Conservation (phyloP, 2,888 invertebrate species). For the Pyrrhosoma nymphula region DNA sequence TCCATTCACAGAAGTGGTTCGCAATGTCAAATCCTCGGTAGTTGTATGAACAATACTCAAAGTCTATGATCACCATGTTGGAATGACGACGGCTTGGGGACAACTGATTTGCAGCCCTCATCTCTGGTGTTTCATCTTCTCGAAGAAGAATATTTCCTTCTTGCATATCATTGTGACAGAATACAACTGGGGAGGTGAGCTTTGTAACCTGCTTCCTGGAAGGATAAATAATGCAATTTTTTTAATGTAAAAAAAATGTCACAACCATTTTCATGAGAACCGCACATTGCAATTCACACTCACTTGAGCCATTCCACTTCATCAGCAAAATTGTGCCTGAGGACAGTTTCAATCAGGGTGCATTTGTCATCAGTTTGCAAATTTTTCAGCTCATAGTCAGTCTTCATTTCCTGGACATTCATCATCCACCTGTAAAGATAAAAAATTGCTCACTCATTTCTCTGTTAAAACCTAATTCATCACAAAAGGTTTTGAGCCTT, state of each 20-base stretch:
- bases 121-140: slow-evolving; percentile 75
- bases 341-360: slow-evolving; percentile 68
- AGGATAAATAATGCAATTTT: not conserved
- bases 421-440: slow-evolving; percentile 73
- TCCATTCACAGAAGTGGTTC: slow-evolving; percentile 80
- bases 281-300: slow-evolving; percentile 18
- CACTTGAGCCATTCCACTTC: slow-evolving; percentile 71
- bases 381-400: slow-evolving; percentile 37
- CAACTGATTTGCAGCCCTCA: slow-evolving; percentile 1
- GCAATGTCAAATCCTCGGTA: slow-evolving; percentile 80
- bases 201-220: slow-evolving; percentile 70
- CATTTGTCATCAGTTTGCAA: slow-evolving; percentile 11
- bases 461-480: no score
- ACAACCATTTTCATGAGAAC: not conserved
- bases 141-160: slow-evolving; percentile 78
- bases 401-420: slow-evolving; percentile 45
- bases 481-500: no score
- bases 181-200: slow-evolving; percentile 79
- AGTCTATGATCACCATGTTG: slow-evolving; percentile 78
- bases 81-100: slow-evolving; percentile 42
- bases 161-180: slow-evolving; percentile 80
- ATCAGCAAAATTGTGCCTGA: slow-evolving; percentile 56
- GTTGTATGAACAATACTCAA: slow-evolving; percentile 80
- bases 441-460: not conserved
- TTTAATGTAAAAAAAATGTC: not conserved